Conservation (phyloP, 2,888 invertebrate species). For the Zhengitettix transpicula region DNA sequence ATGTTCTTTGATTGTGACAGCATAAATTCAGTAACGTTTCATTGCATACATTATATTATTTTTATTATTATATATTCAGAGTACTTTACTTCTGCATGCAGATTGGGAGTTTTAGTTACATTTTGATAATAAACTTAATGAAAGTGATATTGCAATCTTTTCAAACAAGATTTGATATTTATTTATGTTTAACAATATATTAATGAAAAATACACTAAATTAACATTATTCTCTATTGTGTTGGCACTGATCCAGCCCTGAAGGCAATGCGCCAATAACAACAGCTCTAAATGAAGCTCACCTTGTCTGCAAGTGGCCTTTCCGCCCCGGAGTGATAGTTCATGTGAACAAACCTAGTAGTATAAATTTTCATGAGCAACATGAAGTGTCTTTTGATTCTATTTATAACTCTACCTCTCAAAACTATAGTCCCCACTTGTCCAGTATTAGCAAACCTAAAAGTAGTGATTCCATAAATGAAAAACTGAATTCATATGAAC, state of each 20-base stretch:
- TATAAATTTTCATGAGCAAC: constrained; percentile 19
- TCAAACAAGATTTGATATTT: no score
- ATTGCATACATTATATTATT: no score
- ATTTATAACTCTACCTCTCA: constrained; percentile 14
- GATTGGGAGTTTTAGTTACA: no score
- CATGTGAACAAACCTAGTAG: constrained; percentile 75
- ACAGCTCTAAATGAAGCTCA: constrained; percentile 2
- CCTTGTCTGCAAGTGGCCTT: constrained; percentile 53
- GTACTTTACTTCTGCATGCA: no score
- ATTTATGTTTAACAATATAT: no score
- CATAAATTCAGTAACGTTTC: no score
- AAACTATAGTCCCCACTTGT: neutral
- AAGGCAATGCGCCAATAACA: constrained; percentile 5
- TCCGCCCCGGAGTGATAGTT: constrained; percentile 74
- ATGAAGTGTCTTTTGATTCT: constrained; percentile 11
- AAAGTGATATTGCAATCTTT: no score
- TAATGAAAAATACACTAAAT: no score
- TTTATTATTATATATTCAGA: no score
- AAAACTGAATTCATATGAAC: constrained; percentile 5
- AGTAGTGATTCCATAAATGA: constrained; percentile 1
- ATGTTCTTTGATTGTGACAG: no score
- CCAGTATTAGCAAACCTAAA: constrained; percentile 1
- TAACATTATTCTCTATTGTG: no score
- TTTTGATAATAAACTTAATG: no score
- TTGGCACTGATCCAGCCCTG: constrained; percentile 4